A percentile compares a stretch with the other conserved stretches of the same genome.
phyloP scores from a whole-genome alignment of 2,113 vertebrate species.

The Haplotaxodon microlepis region DNA sequence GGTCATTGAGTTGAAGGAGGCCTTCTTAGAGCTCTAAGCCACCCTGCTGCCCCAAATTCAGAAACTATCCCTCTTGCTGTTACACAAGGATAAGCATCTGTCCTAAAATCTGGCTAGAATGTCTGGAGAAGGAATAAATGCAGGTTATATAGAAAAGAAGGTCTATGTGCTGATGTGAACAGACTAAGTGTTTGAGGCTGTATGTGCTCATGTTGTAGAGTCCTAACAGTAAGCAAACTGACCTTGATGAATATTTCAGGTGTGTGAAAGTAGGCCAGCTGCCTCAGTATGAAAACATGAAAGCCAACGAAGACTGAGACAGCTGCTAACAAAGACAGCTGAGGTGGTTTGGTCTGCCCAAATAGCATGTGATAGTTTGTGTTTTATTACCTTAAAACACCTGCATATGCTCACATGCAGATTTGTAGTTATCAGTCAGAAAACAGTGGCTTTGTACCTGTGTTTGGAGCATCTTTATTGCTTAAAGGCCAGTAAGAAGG shows the following conservation, averaged over 20 bases:
- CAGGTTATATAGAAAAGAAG: neutral
- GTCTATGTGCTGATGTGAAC: neutral
- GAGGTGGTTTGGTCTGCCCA: neutral
- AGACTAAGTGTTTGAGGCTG: neutral
- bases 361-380: neutral
- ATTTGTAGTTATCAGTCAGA: neutral
- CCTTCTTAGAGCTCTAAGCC: neutral
- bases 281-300: neutral
- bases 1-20: conserved; percentile 16
- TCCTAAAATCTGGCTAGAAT: neutral
- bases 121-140: neutral
- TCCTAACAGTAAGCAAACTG: conserved; percentile 17
- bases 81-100: neutral
- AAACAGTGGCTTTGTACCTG: neutral
- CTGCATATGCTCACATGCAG: neutral
- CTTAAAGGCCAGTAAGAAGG: neutral
- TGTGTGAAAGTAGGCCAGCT: conserved; percentile 62
- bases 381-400: neutral
- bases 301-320: neutral
- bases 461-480: neutral
- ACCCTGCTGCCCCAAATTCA: conserved; percentile 26
- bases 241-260: conserved; percentile 70
- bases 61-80: neutral
- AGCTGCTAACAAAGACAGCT: neutral
- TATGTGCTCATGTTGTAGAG: neutral